A percentile compares a stretch with the other conserved stretches of the same genome.
phyloP scores from a whole-genome alignment of 1,140 invertebrate genomes.

The Drosophila teissieri region DNA sequence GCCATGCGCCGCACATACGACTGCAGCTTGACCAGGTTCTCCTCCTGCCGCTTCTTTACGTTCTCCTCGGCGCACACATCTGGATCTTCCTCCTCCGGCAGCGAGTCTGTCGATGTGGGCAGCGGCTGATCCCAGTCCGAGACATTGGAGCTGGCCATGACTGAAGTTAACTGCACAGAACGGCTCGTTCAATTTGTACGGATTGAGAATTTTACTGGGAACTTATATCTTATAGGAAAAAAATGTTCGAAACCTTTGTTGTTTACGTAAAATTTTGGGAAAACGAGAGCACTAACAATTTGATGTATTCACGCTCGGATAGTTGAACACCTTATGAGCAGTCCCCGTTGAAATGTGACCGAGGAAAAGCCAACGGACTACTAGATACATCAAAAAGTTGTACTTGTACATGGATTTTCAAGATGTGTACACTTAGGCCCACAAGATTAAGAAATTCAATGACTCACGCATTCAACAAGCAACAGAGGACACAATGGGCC shows the following conservation, averaged over 20 bases:
- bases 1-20: constrained; percentile 71
- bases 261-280: constrained; percentile 4
- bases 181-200: constrained; percentile 23
- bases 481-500: too few species aligned
- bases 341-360: neutral
- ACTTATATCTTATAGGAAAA: neutral
- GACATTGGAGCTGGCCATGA: constrained; percentile 67
- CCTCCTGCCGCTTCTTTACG: constrained; percentile 46
- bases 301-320: neutral
- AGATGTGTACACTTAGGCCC: too few species aligned
- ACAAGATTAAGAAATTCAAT: neutral
- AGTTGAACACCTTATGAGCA: constrained; percentile 3
- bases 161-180: neutral
- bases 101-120: constrained; percentile 45
- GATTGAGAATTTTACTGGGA: constrained; percentile 31
- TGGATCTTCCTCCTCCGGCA: constrained; percentile 53
- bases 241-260: neutral
- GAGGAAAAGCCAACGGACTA: neutral
- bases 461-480: too few species aligned
- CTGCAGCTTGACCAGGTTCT: constrained; percentile 64
- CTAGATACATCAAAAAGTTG: neutral
- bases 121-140: constrained; percentile 75
- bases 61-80: constrained; percentile 62
- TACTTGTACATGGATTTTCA: too few species aligned
- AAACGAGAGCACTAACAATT: constrained; percentile 28